A percentile compares a stretch with the other conserved stretches of the same genome.
phyloP scores from a whole-genome alignment of 2,888 invertebrate genomes.

The Epicampocera succincta region DNA sequence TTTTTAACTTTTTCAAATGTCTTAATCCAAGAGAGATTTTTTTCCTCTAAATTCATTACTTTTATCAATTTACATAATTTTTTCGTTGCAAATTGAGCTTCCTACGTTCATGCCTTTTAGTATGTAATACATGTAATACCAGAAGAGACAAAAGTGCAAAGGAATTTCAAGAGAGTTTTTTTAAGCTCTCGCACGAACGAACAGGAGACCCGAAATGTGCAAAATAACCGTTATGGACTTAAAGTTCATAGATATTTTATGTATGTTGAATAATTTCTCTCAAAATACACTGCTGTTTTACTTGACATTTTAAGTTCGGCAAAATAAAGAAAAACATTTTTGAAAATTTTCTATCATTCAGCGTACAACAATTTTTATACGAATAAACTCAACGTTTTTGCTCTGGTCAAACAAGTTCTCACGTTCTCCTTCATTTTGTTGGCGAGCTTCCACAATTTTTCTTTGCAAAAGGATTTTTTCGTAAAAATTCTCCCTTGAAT shows the following conservation, averaged over 20 bases:
- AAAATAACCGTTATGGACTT: slow-evolving; percentile 29
- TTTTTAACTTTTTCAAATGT: slow-evolving; percentile 21
- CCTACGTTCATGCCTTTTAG: slow-evolving; percentile 24
- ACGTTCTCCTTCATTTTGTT: too few species aligned
- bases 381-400: too few species aligned
- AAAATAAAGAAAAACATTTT: neutral
- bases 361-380: neutral
- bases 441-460: neutral
- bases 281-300: slow-evolving; percentile 6
- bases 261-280: slow-evolving; percentile 65
- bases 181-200: neutral
- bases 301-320: neutral
- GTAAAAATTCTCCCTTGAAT: neutral
- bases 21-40: slow-evolving; percentile 25
- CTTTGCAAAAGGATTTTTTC: slow-evolving; percentile 28
- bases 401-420: too few species aligned
- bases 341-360: neutral
- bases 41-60: slow-evolving; percentile 18
- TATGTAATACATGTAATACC: slow-evolving; percentile 68
- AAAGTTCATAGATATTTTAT: slow-evolving; percentile 22
- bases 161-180: neutral
- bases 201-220: neutral
- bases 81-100: slow-evolving; percentile 16
- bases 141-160: slow-evolving; percentile 16
- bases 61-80: slow-evolving; percentile 16